Conservation (phyloP, 2,888 invertebrate species). For the Platypus cylindrus region DNA sequence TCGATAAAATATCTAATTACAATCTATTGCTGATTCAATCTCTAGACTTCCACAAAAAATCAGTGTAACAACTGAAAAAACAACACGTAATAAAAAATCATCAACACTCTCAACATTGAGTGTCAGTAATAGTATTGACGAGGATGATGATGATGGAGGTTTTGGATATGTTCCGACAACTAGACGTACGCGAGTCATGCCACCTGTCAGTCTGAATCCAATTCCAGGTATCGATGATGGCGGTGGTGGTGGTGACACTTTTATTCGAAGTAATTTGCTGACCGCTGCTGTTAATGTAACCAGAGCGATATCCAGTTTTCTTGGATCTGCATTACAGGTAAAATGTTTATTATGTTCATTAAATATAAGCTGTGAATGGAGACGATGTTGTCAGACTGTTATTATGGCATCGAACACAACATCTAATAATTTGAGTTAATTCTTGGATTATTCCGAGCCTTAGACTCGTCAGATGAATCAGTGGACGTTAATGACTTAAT, state of each 20-base stretch:
- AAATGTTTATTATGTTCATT: too few relatives aligned
- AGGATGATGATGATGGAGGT: constrained; percentile 18
- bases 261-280: constrained; percentile 42
- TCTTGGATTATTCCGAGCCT: too few relatives aligned
- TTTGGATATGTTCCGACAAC: constrained; percentile 15
- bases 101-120: constrained; percentile 16
- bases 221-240: constrained; percentile 30
- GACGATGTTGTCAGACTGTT: neutral
- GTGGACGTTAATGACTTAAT: too few relatives aligned
- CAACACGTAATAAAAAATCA: constrained; percentile 10
- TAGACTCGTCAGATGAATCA: too few relatives aligned
- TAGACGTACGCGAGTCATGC: constrained; percentile 18
- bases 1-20: too few relatives aligned
- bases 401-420: neutral
- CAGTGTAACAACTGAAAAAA: too few relatives aligned
- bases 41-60: too few relatives aligned
- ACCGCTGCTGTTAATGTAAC: constrained; percentile 66
- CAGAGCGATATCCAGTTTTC: constrained; percentile 62
- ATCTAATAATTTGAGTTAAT: constrained; percentile 3
- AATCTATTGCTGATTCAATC: too few relatives aligned
- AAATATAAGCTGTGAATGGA: too few relatives aligned
- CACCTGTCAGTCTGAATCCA: constrained; percentile 31
- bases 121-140: constrained; percentile 19
- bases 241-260: constrained; percentile 24
- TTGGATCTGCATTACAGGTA: constrained; percentile 68